phyloP scores from a whole-genome alignment of 2,113 vertebrate genomes.

The Anolis carolinensis region DNA sequence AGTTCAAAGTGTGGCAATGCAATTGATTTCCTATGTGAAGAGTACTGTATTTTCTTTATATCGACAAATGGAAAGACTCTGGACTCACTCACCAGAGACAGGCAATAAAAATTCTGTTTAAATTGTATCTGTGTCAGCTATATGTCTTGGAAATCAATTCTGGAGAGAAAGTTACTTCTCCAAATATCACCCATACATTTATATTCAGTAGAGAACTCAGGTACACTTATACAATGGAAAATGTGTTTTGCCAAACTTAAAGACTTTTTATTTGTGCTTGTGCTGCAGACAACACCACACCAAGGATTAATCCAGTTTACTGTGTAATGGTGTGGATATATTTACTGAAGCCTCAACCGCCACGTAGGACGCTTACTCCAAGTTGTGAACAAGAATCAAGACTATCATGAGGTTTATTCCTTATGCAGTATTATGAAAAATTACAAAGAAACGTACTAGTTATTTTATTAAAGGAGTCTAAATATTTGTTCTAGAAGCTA shows the following conservation, averaged over 20 bases:
- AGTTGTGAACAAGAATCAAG: neutral
- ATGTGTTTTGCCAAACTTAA: neutral
- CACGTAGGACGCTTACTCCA: neutral
- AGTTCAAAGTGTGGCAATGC: constrained; percentile 36
- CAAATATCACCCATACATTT: constrained; percentile 36
- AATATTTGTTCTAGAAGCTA: neutral
- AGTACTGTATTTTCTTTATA: constrained; percentile 50
- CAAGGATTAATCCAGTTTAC: constrained; percentile 2
- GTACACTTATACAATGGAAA: constrained; percentile 32
- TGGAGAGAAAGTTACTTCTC: constrained; percentile 45
- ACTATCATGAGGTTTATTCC: neutral
- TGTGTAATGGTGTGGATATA: neutral
- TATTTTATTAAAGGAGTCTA: neutral
- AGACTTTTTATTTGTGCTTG: too few species aligned
- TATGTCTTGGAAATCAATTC: constrained; percentile 38
- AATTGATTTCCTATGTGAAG: constrained; percentile 59
- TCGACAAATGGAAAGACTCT: constrained; percentile 45
- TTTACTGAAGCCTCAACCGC: neutral
- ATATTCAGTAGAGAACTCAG: constrained; percentile 52
- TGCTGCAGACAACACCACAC: neutral
- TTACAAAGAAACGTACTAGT: neutral
- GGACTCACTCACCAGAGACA: constrained; percentile 40
- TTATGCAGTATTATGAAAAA: neutral
- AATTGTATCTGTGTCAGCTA: constrained; percentile 57
- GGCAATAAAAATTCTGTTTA: constrained; percentile 41